Percentiles rank a stretch among this genome's conserved stretches.
These are phyloP conservation scores for Asobara japonica DNA, from an alignment of 1,140 invertebrate genomes.

Conservation along the genomic window DNA sequence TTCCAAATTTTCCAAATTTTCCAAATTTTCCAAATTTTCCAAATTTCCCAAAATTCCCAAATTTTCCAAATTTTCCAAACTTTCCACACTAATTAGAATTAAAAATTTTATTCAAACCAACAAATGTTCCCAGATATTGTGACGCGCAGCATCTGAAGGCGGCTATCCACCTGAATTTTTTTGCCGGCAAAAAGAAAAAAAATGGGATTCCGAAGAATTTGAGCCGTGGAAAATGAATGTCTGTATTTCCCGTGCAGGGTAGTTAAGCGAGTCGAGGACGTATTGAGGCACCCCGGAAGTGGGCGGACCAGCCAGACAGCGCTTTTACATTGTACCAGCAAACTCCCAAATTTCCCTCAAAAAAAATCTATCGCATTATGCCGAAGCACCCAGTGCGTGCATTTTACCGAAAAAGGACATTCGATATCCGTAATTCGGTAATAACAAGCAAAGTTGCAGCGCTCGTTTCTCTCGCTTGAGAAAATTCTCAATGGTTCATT, in stretches of 20 bases:
- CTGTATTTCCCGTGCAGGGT: conserved; percentile 49
- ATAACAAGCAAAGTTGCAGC: conserved; percentile 46
- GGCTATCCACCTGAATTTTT: too few relatives aligned
- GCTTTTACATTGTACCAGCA: conserved; percentile 48
- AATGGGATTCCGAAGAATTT: conserved; percentile 33
- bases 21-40: too few relatives aligned
- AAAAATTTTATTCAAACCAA: too few relatives aligned
- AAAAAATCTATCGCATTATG: conserved; percentile 8
- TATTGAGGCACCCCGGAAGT: conserved; percentile 58
- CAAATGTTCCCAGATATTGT: too few relatives aligned
- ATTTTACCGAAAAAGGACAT: conserved; percentile 53
- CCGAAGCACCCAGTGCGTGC: conserved; percentile 31
- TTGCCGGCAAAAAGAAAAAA: conserved; percentile 5
- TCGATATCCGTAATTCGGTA: conserved; percentile 58
- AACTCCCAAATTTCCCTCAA: conserved; percentile 13
- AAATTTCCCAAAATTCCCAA: too few relatives aligned
- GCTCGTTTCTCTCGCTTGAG: conserved; percentile 27
- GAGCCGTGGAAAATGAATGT: conserved; percentile 46
- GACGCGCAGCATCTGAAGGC: too few relatives aligned
- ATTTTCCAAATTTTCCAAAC: too few relatives aligned
- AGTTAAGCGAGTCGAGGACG: conserved; percentile 53
- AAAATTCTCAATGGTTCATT: conserved; percentile 34
- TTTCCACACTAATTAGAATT: too few relatives aligned
- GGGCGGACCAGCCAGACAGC: conserved; percentile 54
- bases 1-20: too few relatives aligned